phyloP scores from a whole-genome alignment of 2,113 vertebrate genomes.

The Tautogolabrus adspersus region DNA sequence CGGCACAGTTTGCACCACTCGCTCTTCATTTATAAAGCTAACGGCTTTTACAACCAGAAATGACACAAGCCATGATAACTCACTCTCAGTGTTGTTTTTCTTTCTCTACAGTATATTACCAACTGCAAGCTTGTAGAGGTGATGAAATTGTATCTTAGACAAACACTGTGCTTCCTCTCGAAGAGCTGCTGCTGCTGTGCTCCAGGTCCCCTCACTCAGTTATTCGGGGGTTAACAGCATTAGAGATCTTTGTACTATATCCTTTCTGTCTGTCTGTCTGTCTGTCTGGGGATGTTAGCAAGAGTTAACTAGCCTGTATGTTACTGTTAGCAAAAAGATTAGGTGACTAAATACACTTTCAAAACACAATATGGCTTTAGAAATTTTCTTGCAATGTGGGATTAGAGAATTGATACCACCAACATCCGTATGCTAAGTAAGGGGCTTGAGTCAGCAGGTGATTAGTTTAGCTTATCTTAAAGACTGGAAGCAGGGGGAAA shows the following conservation, averaged over 20 bases:
- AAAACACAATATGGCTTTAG: no score
- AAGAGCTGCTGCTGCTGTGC: conserved; percentile 28
- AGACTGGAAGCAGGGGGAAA: background rate
- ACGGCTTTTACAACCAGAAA: conserved; percentile 62
- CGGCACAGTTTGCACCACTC: conserved; percentile 4
- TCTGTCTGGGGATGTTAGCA: background rate
- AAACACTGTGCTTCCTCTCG: conserved; percentile 69
- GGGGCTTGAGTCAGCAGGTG: background rate
- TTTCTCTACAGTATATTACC: conserved; percentile 30
- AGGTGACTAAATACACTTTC: no score
- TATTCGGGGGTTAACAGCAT: background rate
- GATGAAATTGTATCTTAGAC: conserved; percentile 69
- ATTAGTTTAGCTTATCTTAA: background rate
- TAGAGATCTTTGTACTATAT: no score
- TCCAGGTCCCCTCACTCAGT: conserved; percentile 2
- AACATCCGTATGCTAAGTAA: background rate
- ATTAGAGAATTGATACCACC: background rate
- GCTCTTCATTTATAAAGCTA: conserved; percentile 63
- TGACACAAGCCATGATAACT: conserved; percentile 64
- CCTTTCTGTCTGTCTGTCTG: background rate
- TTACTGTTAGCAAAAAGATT: background rate
- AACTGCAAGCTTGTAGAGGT: conserved; percentile 56
- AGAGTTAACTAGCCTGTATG: background rate
- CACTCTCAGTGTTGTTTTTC: conserved; percentile 53
- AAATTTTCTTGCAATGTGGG: background rate